phyloP scores from a whole-genome alignment of 2,113 vertebrate species.

The Thunnus maccoyii region DNA sequence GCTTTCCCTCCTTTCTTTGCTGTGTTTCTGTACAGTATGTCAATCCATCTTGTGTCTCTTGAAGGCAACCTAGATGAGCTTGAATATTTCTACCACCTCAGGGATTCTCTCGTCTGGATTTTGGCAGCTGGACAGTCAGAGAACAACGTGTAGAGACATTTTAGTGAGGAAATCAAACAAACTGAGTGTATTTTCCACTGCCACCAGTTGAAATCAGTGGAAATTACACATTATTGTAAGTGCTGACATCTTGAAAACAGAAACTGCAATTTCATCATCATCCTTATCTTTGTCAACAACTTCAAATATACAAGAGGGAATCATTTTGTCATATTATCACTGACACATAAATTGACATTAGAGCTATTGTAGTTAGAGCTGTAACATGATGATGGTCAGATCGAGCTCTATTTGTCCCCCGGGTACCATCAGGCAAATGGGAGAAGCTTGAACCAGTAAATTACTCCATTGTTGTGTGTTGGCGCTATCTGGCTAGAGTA shows the following conservation, averaged over 20 bases:
- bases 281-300: background rate
- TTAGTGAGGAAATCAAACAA: too few species aligned
- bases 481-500: background rate
- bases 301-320: background rate
- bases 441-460: background rate
- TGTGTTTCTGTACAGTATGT: too few species aligned
- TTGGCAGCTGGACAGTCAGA: too few species aligned
- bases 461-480: slow-evolving; percentile 32
- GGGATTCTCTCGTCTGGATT: too few species aligned
- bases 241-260: background rate
- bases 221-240: background rate
- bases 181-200: background rate
- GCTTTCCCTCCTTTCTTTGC: too few species aligned
- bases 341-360: background rate
- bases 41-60: too few species aligned
- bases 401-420: background rate
- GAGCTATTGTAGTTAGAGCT: background rate
- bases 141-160: too few species aligned
- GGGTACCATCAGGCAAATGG: slow-evolving; percentile 2
- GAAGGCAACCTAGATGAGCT: too few species aligned
- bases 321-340: background rate
- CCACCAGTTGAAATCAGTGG: background rate
- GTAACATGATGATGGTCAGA: slow-evolving; percentile 9
- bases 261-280: background rate
- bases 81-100: too few species aligned